Percentiles rank a stretch among this genome's conserved stretches.
phyloP scores from a whole-genome alignment of 2,797 vertebrate species.

The Podargus strigoides region DNA sequence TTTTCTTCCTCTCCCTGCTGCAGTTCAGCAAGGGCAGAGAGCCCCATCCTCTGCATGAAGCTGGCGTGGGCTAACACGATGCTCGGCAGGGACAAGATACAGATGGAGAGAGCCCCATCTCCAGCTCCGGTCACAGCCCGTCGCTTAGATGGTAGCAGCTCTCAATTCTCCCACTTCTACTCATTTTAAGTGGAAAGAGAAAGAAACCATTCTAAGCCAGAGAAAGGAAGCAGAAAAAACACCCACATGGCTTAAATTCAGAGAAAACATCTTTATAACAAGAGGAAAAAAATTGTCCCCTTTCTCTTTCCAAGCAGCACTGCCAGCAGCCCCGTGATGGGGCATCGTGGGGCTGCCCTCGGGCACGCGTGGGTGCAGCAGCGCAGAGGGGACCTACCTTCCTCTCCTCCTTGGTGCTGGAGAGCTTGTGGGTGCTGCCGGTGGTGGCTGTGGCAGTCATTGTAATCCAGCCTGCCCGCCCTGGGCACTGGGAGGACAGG shows the following conservation, averaged over 20 bases:
- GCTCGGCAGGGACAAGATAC: background rate
- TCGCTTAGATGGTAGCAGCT: background rate
- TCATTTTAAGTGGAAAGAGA: background rate
- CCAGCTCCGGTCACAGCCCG: background rate
- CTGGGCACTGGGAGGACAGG: background rate
- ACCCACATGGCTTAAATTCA: accelerated
- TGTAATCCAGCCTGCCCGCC: background rate
- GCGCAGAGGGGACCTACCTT: slow-evolving; percentile 73
- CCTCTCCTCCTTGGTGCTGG: slow-evolving; percentile 82
- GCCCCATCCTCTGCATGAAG: background rate
- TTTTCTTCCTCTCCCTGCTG: background rate
- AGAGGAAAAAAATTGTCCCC: accelerated
- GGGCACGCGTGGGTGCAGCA: background rate
- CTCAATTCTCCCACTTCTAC: background rate
- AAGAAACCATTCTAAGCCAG: background rate
- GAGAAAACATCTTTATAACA: background rate
- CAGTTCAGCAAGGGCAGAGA: background rate
- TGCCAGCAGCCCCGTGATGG: accelerated
- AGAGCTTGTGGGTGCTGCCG: slow-evolving; percentile 69
- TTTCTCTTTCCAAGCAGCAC: background rate
- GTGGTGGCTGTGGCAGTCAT: slow-evolving; percentile 81
- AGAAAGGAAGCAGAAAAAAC: background rate
- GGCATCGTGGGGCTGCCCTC: accelerated
- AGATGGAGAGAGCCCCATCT: background rate
- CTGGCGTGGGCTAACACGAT: accelerated